A percentile compares a stretch with the other conserved stretches of the same genome.
Evolutionary conservation across 2,888 invertebrate species (phyloP).

Genomic region (Acleris literana): DNA sequence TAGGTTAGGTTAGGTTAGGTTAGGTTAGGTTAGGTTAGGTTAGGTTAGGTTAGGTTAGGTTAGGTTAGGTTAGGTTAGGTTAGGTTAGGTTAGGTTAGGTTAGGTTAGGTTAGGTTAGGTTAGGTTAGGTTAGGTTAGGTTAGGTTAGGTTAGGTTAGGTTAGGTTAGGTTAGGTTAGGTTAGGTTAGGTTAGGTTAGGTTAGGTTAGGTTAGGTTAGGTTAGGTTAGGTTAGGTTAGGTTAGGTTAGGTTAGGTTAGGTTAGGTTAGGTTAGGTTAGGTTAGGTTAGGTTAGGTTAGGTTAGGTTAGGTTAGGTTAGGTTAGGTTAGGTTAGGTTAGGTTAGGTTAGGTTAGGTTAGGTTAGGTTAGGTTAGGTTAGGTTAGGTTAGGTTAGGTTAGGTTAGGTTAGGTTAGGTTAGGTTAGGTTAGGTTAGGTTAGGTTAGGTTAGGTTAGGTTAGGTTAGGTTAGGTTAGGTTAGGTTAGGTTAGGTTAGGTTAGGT

Average conservation of each 20-base stretch:
- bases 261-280: constrained; percentile 16
- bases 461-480: constrained; percentile 39
- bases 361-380: constrained; percentile 38
- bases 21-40: background rate
- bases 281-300: constrained; percentile 4
- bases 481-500: constrained; percentile 38
- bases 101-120: constrained; percentile 26
- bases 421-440: constrained; percentile 39
- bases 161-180: constrained; percentile 30
- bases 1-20: constrained; percentile 25
- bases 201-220: constrained; percentile 19
- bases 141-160: constrained; percentile 30
- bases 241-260: constrained; percentile 14
- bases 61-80: constrained; percentile 25
- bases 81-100: constrained; percentile 26
- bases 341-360: constrained; percentile 39
- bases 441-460: constrained; percentile 37
- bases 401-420: constrained; percentile 38
- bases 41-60: constrained; percentile 21
- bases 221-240: constrained; percentile 16
- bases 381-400: constrained; percentile 40
- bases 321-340: constrained; percentile 38
- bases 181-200: constrained; percentile 30
- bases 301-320: constrained; percentile 35
- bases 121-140: constrained; percentile 27